These are phyloP conservation scores for Melanostigma gelatinosum DNA, from an alignment of 2,113 vertebrate genomes.

Conservation along the genomic window DNA sequence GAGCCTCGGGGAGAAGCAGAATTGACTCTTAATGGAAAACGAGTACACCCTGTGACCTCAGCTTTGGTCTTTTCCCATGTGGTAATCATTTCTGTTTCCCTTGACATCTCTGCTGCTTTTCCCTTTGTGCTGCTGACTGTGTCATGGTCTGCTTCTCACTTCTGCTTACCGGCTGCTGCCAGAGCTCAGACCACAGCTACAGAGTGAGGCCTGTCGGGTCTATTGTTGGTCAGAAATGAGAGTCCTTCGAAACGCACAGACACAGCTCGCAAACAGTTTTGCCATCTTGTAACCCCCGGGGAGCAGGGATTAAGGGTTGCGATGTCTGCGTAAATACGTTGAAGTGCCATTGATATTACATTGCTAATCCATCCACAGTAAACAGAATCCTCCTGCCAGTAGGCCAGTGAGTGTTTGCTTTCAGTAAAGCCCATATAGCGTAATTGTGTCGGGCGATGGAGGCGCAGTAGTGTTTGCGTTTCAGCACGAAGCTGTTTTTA, in stretches of 20 bases:
- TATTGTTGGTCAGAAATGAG: constrained; percentile 16
- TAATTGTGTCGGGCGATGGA: constrained; percentile 23
- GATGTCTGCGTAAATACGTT: not conserved
- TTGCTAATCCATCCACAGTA: constrained; percentile 3
- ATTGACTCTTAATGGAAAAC: constrained; percentile 67
- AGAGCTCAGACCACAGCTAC: constrained; percentile 17
- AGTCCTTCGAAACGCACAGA: not conserved
- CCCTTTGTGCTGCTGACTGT: constrained; percentile 43
- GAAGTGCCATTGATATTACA: not conserved
- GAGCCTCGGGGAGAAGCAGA: constrained; percentile 49
- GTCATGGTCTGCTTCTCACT: constrained; percentile 51
- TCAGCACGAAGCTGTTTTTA: constrained; percentile 48
- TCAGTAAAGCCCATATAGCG: constrained; percentile 3
- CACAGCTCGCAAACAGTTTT: not conserved
- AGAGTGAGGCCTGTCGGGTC: constrained; percentile 7
- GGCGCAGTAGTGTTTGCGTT: constrained; percentile 22
- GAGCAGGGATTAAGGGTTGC: not conserved
- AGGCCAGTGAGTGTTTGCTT: constrained; percentile 14
- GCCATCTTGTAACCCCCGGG: not conserved
- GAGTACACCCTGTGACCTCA: constrained; percentile 51
- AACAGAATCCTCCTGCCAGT: constrained; percentile 6
- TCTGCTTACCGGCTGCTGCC: constrained; percentile 57
- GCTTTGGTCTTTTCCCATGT: constrained; percentile 54
- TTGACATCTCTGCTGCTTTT: constrained; percentile 43
- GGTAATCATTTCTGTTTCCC: constrained; percentile 60